Percentiles rank a stretch among this genome's conserved stretches.
Conservation (phyloP, 37 sponge, comb jelly and placozoan species). For the Crambe crambe region DNA sequence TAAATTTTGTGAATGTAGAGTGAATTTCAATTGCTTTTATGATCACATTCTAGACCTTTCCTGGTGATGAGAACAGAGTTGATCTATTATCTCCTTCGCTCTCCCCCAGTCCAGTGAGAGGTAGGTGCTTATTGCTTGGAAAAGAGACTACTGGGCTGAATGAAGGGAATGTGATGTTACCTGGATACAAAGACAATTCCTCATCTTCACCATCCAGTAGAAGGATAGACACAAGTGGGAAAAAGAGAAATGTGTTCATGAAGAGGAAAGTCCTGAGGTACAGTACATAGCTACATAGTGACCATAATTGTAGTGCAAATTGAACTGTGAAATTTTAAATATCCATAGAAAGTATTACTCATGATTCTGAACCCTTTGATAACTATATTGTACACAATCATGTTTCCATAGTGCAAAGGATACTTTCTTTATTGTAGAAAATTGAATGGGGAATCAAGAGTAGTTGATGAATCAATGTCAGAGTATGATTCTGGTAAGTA, state of each 20-base stretch:
- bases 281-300: background rate
- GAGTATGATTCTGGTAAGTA: conserved; percentile 28
- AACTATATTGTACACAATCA: too few relatives aligned
- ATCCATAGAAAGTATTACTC: too few relatives aligned
- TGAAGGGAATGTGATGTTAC: background rate
- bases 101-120: conserved; percentile 4
- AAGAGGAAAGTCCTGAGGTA: conserved; percentile 46
- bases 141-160: background rate
- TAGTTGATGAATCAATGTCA: conserved; percentile 39
- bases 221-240: background rate
- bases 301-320: background rate
- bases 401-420: too few relatives aligned
- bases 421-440: conserved; percentile 13
- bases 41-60: conserved; percentile 42
- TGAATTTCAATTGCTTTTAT: too few relatives aligned
- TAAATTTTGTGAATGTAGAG: too few relatives aligned
- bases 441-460: conserved; percentile 29
- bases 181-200: background rate
- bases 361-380: background rate
- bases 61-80: conserved; percentile 50
- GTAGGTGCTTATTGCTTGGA: too few relatives aligned
- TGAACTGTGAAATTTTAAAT: background rate
- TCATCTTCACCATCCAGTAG: background rate
- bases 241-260: background rate
- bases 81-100: conserved; percentile 5